Conservation (phyloP, 2,888 invertebrate genomes). For the Amblyjoppa proteus region DNA sequence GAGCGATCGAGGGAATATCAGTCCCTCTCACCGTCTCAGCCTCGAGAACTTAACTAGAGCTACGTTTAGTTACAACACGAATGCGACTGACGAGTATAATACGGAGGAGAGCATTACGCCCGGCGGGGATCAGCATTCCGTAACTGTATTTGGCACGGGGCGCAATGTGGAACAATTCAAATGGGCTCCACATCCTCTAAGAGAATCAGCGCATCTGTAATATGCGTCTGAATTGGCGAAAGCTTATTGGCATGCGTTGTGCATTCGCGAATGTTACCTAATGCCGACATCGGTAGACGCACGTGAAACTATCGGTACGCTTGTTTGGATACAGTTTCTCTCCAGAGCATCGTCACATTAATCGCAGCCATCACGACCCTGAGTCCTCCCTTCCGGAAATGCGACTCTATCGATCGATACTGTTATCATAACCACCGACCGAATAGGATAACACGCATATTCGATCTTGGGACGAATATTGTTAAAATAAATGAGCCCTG, state of each 20-base stretch:
- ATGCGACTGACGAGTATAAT: constrained; percentile 42
- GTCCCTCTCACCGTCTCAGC: too few relatives aligned
- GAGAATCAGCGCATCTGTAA: constrained; percentile 45
- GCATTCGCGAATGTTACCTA: constrained; percentile 1
- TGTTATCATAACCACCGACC: constrained; percentile 54
- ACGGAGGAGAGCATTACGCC: constrained; percentile 32
- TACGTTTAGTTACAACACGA: constrained; percentile 24
- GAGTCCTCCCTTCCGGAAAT: constrained; percentile 46
- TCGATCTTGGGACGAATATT: background rate
- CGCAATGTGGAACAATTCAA: constrained; percentile 44
- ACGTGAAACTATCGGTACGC: background rate
- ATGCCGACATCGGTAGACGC: background rate
- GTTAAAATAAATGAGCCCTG: background rate
- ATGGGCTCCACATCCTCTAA: constrained; percentile 36
- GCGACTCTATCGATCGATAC: constrained; percentile 64
- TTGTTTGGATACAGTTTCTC: constrained; percentile 24
- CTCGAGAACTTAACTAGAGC: constrained; percentile 43
- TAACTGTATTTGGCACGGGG: constrained; percentile 56
- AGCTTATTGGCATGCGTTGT: constrained; percentile 19
- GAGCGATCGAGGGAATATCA: too few relatives aligned
- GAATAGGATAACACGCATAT: background rate
- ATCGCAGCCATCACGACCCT: constrained; percentile 63
- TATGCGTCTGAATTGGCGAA: constrained; percentile 30
- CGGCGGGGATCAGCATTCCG: constrained; percentile 38
- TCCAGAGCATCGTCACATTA: constrained; percentile 66